These are phyloP conservation scores for Prionailurus viverrinus DNA, from an alignment of 2,113 vertebrate genomes.

Conservation along the genomic window DNA sequence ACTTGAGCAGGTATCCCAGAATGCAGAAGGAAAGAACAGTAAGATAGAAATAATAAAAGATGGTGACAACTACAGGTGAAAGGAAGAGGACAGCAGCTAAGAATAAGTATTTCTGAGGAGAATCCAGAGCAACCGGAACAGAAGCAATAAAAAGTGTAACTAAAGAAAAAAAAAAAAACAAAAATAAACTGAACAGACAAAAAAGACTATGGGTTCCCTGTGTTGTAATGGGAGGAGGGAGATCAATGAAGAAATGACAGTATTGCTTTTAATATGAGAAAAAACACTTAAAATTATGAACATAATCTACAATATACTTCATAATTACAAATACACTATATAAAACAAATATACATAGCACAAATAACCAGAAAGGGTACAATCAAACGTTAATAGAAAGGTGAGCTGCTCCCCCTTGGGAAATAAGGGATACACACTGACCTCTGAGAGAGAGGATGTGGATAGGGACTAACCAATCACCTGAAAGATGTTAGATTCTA, in stretches of 20 bases:
- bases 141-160: background rate
- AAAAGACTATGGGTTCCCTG: background rate
- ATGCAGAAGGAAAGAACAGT: conserved; percentile 14
- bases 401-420: background rate
- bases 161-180: background rate
- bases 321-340: background rate
- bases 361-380: background rate
- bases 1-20: background rate
- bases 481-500: background rate
- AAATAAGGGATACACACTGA: background rate
- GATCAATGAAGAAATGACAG: background rate
- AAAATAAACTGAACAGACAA: background rate
- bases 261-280: background rate
- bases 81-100: background rate
- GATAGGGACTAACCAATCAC: background rate
- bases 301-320: background rate
- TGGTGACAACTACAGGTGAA: background rate
- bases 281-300: background rate
- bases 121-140: background rate
- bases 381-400: background rate
- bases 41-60: background rate
- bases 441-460: background rate
- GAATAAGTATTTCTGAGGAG: background rate
- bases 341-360: background rate
- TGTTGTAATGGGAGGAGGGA: background rate